Evolutionary conservation across 2,888 invertebrate species (phyloP).

Genomic region (Serrognathus titanus): DNA sequence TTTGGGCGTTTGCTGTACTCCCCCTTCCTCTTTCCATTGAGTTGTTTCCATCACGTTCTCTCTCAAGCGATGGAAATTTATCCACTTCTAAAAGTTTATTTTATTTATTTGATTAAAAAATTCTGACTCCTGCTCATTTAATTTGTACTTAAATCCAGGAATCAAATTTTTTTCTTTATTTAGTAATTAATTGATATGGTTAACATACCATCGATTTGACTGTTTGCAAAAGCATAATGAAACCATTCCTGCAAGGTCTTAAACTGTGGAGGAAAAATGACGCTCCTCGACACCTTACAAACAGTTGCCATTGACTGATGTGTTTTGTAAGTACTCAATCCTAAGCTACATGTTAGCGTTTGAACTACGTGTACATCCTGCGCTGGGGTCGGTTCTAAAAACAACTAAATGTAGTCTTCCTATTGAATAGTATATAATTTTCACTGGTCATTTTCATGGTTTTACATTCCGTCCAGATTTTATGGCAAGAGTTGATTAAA

Average conservation of each 20-base stretch:
- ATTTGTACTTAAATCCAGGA: too few species aligned
- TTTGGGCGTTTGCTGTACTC: constrained; percentile 50
- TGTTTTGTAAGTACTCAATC: constrained; percentile 63
- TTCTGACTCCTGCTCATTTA: too few species aligned
- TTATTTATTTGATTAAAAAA: too few species aligned
- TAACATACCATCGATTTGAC: constrained; percentile 83
- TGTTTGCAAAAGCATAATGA: constrained; percentile 91
- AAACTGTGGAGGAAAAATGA: constrained; percentile 94
- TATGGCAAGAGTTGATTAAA: too few species aligned
- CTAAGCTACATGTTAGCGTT: constrained; percentile 84
- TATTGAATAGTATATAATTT: too few species aligned
- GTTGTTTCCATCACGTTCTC: constrained; percentile 63
- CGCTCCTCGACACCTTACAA: constrained; percentile 85
- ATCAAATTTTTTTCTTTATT: too few species aligned
- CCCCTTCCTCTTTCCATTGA: constrained; percentile 57
- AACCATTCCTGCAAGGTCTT: constrained; percentile 95
- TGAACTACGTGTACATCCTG: constrained; percentile 81
- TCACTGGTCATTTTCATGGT: too few species aligned
- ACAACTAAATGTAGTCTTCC: too few species aligned
- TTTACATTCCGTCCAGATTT: too few species aligned
- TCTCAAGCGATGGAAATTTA: constrained; percentile 83
- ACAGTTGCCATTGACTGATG: constrained; percentile 94
- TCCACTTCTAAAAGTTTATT: constrained; percentile 67
- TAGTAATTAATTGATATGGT: not conserved
- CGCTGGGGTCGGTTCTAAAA: constrained; percentile 24